Conservation (phyloP, 23 tunicate genomes). For the Oikopleura albicans region DNA sequence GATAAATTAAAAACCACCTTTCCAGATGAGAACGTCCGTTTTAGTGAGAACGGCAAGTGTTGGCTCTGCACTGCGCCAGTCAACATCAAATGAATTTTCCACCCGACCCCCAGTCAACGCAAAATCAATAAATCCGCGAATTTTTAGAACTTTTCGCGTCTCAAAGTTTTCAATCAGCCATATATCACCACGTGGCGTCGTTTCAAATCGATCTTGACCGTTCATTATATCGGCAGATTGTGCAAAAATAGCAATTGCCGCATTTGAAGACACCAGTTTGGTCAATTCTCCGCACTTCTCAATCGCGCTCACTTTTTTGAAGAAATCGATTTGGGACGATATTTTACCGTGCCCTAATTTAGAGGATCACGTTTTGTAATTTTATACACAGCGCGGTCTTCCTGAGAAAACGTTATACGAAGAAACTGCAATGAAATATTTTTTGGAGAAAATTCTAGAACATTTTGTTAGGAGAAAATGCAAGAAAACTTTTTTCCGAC, state of each 20-base stretch:
- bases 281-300: background rate
- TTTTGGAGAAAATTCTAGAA: too few species aligned
- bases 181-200: background rate
- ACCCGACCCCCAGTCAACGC: background rate
- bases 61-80: background rate
- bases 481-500: too few species aligned
- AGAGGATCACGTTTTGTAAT: too few species aligned
- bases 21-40: background rate
- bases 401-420: too few species aligned
- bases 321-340: background rate
- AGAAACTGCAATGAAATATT: too few species aligned
- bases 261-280: background rate
- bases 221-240: too few species aligned
- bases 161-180: background rate
- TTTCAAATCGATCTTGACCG: too few species aligned
- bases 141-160: constrained; percentile 5
- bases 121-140: background rate
- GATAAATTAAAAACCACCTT: too few species aligned
- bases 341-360: too few species aligned
- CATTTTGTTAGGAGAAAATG: background rate
- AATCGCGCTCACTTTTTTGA: background rate
- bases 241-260: background rate
- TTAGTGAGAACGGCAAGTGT: background rate
- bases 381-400: too few species aligned
- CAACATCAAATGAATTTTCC: background rate